Evolutionary conservation across 2,797 vertebrate genomes (phyloP).

Genomic region (Ctenosaura bakeri): DNA sequence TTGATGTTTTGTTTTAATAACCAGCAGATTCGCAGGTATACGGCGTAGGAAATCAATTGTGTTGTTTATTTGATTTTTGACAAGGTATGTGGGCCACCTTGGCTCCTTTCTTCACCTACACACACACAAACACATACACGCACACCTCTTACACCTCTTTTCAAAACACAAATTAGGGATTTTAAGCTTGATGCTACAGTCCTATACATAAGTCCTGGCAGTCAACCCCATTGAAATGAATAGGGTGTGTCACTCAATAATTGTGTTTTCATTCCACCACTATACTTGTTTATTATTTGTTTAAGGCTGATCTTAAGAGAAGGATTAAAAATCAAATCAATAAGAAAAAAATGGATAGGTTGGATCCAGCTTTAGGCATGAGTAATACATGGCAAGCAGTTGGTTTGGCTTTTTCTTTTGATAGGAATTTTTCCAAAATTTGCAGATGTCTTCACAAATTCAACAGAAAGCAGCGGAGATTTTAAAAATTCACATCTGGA

Average conservation of each 20-base stretch:
- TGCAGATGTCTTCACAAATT: neutral
- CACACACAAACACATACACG: neutral
- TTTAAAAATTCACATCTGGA: neutral
- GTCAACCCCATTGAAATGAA: neutral
- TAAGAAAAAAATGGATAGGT: neutral
- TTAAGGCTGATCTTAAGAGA: neutral
- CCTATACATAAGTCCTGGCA: neutral
- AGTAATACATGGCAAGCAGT: too few species aligned
- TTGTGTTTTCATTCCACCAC: neutral
- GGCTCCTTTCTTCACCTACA: constrained; percentile 26
- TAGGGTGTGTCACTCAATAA: neutral
- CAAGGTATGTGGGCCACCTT: constrained; percentile 42
- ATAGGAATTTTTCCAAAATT: neutral
- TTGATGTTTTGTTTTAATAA: neutral
- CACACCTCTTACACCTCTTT: neutral
- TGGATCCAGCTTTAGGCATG: neutral
- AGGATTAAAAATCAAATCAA: neutral
- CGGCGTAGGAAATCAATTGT: constrained; percentile 2
- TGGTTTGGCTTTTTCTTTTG: too few species aligned
- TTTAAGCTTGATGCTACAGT: constrained; percentile 51
- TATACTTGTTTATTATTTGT: neutral
- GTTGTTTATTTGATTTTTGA: constrained; percentile 33
- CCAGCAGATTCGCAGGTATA: neutral
- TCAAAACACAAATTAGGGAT: constrained; percentile 59
- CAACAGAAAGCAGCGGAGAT: neutral